Base-by-base conservation (phyloP, 1,140 invertebrate species). In the Yoshiicerus persimilis region DNA sequence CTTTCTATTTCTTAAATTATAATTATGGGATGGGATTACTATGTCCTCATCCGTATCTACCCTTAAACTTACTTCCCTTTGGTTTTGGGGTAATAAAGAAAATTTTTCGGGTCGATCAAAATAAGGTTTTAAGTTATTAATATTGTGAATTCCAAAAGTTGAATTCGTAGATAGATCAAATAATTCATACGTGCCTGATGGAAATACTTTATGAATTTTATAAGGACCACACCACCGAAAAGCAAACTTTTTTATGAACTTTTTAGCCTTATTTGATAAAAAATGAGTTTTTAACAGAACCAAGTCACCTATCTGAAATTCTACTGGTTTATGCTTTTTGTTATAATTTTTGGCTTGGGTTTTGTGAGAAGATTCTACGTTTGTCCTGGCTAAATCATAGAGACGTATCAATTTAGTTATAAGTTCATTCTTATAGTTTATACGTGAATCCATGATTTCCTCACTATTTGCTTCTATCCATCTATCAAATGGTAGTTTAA, bases 401-500 rank as follows among this genome's bases (percentile, higher is more conserved):
- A 30, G 11, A 25, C 20, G 27, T 2, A 13, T 16, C 6, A 75
- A 20, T 32, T 75, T 75, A 9, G 66, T 2, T 30, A 32, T 75
- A 2, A 75, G 30, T 30, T 75, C 66, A 4, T 5, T 2, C 30
- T 75, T 75, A 75, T 32, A 75, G 0, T 30, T 16, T 2, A 75
- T 9, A 13, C 66, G 25, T 30, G 66, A 75, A 4, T 4, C 27
- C 1, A 75, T 30, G 1, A 10, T 11, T 11, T 32, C 25, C 1
- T 75, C 66, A 32, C 2, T 30, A 11, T 30, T 20, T 5, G 8
- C 66, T 30, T 32, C 8, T 16, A 75, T 32, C 27, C 66, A 75
- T 8, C 20, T 1, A 75, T 88, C 87, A 70, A 88, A 75, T 9
- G 87, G 87, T 13, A 56, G 10, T 27, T 83, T 75, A n/a, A 92